Conservation (phyloP, 2,113 vertebrate genomes). For the Elachura formosa region DNA sequence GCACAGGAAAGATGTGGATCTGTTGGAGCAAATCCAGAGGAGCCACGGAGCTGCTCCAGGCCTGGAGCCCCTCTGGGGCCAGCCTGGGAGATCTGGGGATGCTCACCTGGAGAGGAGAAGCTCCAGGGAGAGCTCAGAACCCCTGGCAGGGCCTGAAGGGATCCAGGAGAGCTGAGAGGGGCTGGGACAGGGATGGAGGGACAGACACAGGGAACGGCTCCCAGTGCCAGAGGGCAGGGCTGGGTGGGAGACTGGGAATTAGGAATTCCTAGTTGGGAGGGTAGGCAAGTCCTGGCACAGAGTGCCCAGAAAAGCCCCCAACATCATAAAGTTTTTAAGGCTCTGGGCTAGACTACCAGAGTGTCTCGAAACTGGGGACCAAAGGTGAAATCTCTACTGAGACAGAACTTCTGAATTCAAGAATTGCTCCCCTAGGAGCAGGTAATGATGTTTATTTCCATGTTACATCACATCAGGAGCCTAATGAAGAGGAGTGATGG, state of each 20-base stretch:
- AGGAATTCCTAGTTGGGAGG: not conserved
- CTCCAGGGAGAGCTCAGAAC: not conserved
- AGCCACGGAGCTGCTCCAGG: accelerated
- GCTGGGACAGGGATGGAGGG: not conserved
- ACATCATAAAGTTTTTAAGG: not conserved
- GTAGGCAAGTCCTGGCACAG: not conserved
- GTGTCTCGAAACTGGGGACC: not conserved
- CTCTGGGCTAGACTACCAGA: not conserved
- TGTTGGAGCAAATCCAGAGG: not conserved
- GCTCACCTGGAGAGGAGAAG: not conserved
- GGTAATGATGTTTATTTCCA: not conserved
- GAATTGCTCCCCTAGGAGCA: not conserved
- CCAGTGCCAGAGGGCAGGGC: accelerated
- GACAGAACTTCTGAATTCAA: not conserved
- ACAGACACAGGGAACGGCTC: not conserved
- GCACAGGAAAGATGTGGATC: not conserved
- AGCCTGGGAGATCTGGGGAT: not conserved
- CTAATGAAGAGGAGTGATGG: not conserved
- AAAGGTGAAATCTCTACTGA: not conserved
- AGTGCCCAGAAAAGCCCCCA: not conserved
- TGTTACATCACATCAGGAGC: not conserved
- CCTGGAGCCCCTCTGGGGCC: not conserved
- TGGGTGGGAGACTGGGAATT: accelerated
- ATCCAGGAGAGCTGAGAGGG: not conserved
- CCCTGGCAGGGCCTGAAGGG: accelerated